A percentile compares a stretch with the other conserved stretches of the same genome.
Evolutionary conservation across 2,113 vertebrate genomes (phyloP).

Genomic region (Shinisaurus crocodilurus): DNA sequence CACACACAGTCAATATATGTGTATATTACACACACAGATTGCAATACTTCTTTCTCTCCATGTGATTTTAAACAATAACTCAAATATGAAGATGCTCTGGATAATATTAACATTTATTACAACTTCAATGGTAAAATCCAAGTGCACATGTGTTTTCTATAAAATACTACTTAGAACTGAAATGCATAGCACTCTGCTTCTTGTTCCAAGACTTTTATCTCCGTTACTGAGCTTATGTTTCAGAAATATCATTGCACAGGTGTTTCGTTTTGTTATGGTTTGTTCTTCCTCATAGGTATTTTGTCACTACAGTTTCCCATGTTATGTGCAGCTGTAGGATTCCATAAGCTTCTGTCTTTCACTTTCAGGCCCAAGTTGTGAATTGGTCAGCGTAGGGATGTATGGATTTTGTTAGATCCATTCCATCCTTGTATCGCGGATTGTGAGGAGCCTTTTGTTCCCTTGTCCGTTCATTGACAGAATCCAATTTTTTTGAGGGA

Average conservation of each 20-base stretch:
- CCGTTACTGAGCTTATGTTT: background rate
- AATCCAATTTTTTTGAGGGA: too few species aligned
- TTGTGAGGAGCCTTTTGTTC: too few species aligned
- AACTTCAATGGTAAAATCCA: slow-evolving; percentile 37
- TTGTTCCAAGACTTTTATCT: slow-evolving; percentile 44
- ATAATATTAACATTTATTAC: slow-evolving; percentile 23
- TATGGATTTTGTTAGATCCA: too few species aligned
- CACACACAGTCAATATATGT: slow-evolving; percentile 30
- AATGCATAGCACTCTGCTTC: slow-evolving; percentile 7
- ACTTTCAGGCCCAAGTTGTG: background rate
- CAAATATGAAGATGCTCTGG: slow-evolving; percentile 32
- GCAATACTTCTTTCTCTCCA: background rate
- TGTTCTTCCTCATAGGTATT: background rate
- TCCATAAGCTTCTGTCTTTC: background rate
- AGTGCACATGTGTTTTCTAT: slow-evolving; percentile 37
- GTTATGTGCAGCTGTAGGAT: background rate
- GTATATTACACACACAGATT: background rate
- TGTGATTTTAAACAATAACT: slow-evolving; percentile 8
- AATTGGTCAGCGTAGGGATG: background rate
- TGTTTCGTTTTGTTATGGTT: background rate
- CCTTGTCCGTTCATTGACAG: too few species aligned
- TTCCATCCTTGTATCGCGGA: too few species aligned
- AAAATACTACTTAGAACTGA: slow-evolving; percentile 48
- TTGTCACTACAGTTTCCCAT: slow-evolving; percentile 33
- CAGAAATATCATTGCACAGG: slow-evolving; percentile 11